Evolutionary conservation across 2,888 invertebrate species (phyloP), one percentile per base, ranked within the genome.

Genomic region (Cacoxenus indagator): DNA sequence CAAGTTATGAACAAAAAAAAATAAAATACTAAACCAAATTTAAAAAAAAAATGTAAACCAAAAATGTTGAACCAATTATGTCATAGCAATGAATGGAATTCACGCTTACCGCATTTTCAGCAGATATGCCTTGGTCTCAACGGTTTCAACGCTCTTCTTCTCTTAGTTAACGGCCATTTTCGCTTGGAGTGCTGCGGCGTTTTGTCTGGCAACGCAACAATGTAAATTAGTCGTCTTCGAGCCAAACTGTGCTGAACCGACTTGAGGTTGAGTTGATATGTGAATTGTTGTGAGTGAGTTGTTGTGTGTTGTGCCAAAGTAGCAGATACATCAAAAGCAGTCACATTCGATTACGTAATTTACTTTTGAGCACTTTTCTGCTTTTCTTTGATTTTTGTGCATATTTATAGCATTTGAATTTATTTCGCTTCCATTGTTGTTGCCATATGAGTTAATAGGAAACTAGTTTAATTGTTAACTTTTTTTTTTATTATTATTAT

Each of bases 11-110:
- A 22, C 11, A 55, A 55, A 55, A 14, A 55, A 22, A 26, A 51
- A 51, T n/a, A 51, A 19, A 46, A 54, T 14, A 14, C 22, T 1
- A 55, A 26, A 46, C 46, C 8, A 46, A 17, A 9, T 24, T 24
- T 9, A 55, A 55, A 24, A 26, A 55, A 55, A 55, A 26, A 55
- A 26, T 9, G 26, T 11, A 26, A 26, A 14, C 14, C 14, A 26
- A 45, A 8, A 45, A 62, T 26, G 22, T 62, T 67, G 69, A 64
- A 69, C 68, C 73, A 76, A 70, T 77, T 77, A 77, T 77, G 81
- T 78, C 78, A 77, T 68, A 68, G 70, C 45, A 54, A n/a, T n/a
- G n/a, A 11, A 37, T 37, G 37, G 9, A 37, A 11, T 2, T 14
- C 37, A 37, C 14, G 37, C 37, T 37, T 37, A 14, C 9, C 37